Evolutionary conservation across 2,797 vertebrate genomes (phyloP).

Genomic region (Stomatorhinus walkeri): DNA sequence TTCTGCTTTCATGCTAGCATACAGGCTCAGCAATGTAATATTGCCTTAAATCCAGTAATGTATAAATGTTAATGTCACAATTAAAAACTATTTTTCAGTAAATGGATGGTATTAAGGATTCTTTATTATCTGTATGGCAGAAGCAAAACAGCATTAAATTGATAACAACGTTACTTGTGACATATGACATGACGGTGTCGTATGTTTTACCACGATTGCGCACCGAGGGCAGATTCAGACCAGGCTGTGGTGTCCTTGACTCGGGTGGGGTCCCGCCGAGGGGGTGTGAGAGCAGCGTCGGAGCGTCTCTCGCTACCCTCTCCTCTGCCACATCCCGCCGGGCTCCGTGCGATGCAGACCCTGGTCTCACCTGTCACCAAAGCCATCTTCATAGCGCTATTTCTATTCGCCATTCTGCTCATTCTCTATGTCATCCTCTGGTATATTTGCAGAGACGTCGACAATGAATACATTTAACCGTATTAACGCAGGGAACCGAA

Average conservation of each 20-base stretch:
- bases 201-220: neutral
- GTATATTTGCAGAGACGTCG: constrained; percentile 29
- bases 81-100: neutral
- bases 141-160: neutral
- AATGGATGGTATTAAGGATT: neutral
- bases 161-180: neutral
- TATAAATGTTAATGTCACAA: neutral
- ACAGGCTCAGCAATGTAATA: neutral
- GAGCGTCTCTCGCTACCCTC: neutral
- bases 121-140: neutral
- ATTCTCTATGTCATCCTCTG: constrained; percentile 30
- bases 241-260: neutral
- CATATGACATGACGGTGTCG: neutral
- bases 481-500: neutral
- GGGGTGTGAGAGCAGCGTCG: neutral
- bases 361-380: constrained; percentile 19
- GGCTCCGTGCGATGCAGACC: constrained; percentile 1
- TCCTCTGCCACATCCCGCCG: neutral
- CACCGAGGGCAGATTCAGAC: neutral
- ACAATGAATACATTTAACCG: constrained; percentile 8
- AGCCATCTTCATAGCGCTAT: constrained; percentile 30
- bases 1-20: neutral
- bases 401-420: constrained; percentile 32
- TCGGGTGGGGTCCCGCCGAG: neutral
- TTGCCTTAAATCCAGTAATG: neutral